These are phyloP conservation scores for Heterohyrax brucei DNA, from an alignment of 2,797 vertebrate species.

Conservation along the genomic window DNA sequence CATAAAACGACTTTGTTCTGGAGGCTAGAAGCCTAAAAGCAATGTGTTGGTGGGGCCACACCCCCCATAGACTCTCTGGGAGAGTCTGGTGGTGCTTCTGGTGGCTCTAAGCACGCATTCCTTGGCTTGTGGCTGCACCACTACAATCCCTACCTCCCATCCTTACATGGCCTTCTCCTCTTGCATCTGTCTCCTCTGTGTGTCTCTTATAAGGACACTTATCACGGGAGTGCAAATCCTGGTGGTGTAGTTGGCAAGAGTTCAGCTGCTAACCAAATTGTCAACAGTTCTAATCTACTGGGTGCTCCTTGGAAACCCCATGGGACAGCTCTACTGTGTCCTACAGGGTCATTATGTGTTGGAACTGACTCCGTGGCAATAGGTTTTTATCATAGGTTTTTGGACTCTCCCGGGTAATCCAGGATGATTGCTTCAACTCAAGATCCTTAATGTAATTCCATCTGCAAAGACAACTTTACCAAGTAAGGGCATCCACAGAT, in stretches of 20 bases:
- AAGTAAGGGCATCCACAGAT: neutral
- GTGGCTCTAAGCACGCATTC: neutral
- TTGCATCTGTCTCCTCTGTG: neutral
- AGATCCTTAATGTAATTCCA: neutral
- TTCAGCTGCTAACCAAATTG: too few relatives aligned
- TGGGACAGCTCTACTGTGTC: too few relatives aligned
- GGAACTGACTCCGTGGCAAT: too few relatives aligned
- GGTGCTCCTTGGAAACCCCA: too few relatives aligned
- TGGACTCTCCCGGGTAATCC: neutral
- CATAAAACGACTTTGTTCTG: too few relatives aligned
- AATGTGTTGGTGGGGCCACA: too few relatives aligned
- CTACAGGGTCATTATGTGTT: too few relatives aligned
- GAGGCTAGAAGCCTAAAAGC: too few relatives aligned
- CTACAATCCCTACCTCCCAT: neutral
- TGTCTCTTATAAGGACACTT: neutral
- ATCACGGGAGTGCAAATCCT: neutral
- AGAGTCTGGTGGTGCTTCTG: neutral
- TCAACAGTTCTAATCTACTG: too few relatives aligned
- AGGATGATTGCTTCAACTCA: neutral
- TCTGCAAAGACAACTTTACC: neutral
- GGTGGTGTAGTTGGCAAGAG: too few relatives aligned
- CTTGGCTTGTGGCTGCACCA: neutral
- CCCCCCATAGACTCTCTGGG: too few relatives aligned
- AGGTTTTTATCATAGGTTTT: neutral
- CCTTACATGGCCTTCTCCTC: neutral